Evolutionary conservation across 92 coral and sea anemone genomes (phyloP), one percentile per base, ranked within the genome.

Genomic region (Muricea muricata): DNA sequence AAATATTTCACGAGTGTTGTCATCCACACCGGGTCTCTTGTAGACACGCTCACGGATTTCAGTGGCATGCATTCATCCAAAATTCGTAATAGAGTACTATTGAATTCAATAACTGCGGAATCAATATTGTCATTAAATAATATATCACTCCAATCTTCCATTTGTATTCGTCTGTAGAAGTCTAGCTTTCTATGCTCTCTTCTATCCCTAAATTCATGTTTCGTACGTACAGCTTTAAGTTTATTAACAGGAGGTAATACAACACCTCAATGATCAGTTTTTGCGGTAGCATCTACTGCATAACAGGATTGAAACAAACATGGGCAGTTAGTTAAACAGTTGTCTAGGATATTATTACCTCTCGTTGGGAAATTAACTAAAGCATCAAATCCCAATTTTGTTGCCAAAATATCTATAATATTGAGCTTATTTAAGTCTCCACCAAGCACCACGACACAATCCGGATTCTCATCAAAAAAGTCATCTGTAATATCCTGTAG

Each of bases 361-460:
- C 91, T 88, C 25, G 88, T 88, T 14, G 92, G 89, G 39, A 89
- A 89, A 33, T 89, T 76, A 26, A 83, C 81, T 39, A 76, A 41
- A 37, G 74, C 81, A 32, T 72, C 32, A 12, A 82, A 54, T 37
- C 74, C 88, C 9, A 63, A 72, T 40, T 69, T 37, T 25, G 65
- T 50, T 3, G 68, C 23, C 13, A 82, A 61, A 30, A 20, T 30
- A 31, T 75, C 87, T n/a, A n/a, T n/a, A n/a, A 87, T 21, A 28
- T 75, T 18, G 20, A 87, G 70, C 23, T 54, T 48, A 57, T 88
- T 88, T n/a, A 88, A 20, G 56, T 88, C 86, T 1, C 88, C 80
- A 10, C 91, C 88, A 57, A 89, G 84, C 30, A 89, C 14, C 25
- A 78, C 81, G 48, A 47, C 33, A 28, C 88, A 88, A 66, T 84